phyloP scores from a whole-genome alignment of 2,888 invertebrate species.

The Callyntrura guangdongensis region DNA sequence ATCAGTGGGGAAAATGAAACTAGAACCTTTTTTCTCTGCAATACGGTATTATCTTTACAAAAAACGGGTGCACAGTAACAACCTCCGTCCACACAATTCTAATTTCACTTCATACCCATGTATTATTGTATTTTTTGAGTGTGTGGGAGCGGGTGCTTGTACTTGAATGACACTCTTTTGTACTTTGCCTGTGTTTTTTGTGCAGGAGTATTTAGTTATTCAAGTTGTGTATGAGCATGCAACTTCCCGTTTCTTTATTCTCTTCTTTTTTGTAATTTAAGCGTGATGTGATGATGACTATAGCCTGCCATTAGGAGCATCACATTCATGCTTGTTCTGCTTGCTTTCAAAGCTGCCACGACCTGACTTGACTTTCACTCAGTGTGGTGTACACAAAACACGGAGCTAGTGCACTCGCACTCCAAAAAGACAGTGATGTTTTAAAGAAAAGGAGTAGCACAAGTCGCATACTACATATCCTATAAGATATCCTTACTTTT shows the following conservation, averaged over 20 bases:
- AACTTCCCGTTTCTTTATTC: background rate
- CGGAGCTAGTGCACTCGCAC: background rate
- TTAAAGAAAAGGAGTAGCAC: background rate
- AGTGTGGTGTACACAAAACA: background rate
- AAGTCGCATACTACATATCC: background rate
- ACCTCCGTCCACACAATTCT: background rate
- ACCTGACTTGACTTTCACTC: conserved; percentile 1
- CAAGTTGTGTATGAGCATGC: conserved; percentile 18
- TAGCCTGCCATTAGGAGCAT: background rate
- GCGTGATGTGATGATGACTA: background rate
- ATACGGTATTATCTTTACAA: conserved; percentile 1
- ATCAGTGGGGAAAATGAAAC: conserved; percentile 11
- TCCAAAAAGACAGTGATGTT: background rate
- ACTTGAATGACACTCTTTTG: background rate
- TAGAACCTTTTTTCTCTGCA: background rate
- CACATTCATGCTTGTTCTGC: background rate
- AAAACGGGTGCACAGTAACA: background rate
- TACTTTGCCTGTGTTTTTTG: background rate
- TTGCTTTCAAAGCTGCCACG: background rate
- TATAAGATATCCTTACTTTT: conserved; percentile 13
- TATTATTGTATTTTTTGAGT: background rate
- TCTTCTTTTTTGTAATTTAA: background rate
- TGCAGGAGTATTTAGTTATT: conserved; percentile 1
- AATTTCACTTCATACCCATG: background rate
- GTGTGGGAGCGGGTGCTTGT: background rate